Conservation (phyloP, 2,888 invertebrate genomes). For the Chloroclysta siterata region DNA sequence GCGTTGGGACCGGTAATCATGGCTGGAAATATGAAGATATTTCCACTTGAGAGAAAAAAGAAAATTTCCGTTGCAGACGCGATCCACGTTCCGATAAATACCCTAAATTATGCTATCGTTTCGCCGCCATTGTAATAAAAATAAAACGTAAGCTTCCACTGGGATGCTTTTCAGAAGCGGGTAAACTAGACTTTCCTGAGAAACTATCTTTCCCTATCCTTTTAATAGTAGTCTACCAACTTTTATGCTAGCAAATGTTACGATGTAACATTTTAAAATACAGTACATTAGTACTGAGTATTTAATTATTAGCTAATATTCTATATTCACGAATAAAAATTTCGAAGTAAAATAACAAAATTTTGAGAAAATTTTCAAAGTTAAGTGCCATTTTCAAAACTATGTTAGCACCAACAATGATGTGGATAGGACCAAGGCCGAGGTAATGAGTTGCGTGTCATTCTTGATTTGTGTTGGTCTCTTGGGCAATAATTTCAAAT, state of each 20-base stretch:
- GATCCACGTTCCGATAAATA: slow-evolving; percentile 62
- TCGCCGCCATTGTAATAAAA: slow-evolving; percentile 54
- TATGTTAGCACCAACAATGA: too few relatives aligned
- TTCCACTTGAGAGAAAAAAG: slow-evolving; percentile 48
- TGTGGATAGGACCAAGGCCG: too few relatives aligned
- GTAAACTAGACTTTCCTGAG: slow-evolving; percentile 23
- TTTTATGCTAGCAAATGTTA: not conserved
- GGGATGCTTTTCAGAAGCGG: slow-evolving; percentile 45
- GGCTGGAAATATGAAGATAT: slow-evolving; percentile 56
- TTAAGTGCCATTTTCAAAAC: too few relatives aligned
- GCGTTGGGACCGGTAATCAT: slow-evolving; percentile 66
- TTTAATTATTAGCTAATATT: too few relatives aligned
- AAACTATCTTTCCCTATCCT: not conserved
- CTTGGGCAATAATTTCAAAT: too few relatives aligned
- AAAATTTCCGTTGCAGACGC: slow-evolving; percentile 52
- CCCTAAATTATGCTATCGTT: slow-evolving; percentile 67
- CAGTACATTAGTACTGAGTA: too few relatives aligned
- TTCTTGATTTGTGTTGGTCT: too few relatives aligned
- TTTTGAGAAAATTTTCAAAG: too few relatives aligned
- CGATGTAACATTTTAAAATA: too few relatives aligned
- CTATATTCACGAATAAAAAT: too few relatives aligned
- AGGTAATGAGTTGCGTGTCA: too few relatives aligned
- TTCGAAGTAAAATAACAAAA: too few relatives aligned
- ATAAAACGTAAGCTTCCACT: slow-evolving; percentile 51
- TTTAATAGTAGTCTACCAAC: not conserved